Evolutionary conservation across 2,888 invertebrate genomes (phyloP).

Genomic region (Dicyrtoma fusca): DNA sequence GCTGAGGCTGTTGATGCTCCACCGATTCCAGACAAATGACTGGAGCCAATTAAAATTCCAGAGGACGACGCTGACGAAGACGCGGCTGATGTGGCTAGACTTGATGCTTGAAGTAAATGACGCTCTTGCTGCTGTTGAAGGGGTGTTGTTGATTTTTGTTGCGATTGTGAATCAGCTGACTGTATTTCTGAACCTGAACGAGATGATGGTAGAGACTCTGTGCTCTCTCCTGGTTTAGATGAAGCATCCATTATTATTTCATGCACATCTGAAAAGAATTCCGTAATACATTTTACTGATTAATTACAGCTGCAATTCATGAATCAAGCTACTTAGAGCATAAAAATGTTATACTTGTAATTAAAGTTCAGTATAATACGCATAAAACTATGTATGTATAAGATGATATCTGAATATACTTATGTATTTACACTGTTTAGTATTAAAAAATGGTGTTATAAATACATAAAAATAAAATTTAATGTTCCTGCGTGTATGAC

Average conservation of each 20-base stretch:
- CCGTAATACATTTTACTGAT: neutral
- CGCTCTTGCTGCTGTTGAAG: conserved; percentile 8
- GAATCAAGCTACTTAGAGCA: neutral
- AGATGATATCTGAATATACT: neutral
- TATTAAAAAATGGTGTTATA: neutral
- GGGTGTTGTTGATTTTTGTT: conserved; percentile 4
- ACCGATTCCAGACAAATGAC: neutral
- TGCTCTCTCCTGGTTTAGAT: conserved; percentile 36
- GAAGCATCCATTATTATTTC: conserved; percentile 40
- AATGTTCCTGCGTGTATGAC: too few species aligned
- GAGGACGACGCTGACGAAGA: conserved; percentile 18
- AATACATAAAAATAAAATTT: neutral
- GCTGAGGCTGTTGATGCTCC: neutral
- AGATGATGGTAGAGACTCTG: conserved; percentile 31
- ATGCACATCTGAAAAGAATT: conserved; percentile 29
- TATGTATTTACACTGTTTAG: too few species aligned
- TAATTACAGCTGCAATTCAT: neutral
- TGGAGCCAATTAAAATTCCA: conserved; percentile 15
- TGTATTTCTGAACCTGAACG: conserved; percentile 22
- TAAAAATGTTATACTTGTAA: neutral
- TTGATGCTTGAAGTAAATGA: conserved; percentile 1
- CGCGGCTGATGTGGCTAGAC: neutral
- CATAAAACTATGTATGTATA: too few species aligned
- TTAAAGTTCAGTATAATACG: too few species aligned
- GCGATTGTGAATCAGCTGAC: conserved; percentile 12